Conservation (phyloP, 2,113 vertebrate genomes). For the Eublepharis macularius region DNA sequence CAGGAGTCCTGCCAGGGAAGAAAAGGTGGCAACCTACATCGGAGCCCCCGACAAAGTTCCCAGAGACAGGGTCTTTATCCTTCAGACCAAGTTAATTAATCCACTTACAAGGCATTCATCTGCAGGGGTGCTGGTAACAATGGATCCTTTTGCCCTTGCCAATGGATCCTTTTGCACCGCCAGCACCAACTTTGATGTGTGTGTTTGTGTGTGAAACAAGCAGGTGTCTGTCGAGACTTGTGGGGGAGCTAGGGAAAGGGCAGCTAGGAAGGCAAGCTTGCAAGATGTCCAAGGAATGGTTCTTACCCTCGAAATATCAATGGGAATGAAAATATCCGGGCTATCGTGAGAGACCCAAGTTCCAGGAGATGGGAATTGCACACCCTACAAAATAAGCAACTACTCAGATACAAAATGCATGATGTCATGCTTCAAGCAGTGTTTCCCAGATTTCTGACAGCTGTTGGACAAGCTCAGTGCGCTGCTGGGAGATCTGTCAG, state of each 20-base stretch:
- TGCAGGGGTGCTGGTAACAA: not conserved
- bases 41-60: not conserved
- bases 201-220: not conserved
- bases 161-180: not conserved
- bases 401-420: no score
- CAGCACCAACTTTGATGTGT: not conserved
- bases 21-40: not conserved
- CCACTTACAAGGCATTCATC: conserved; percentile 9
- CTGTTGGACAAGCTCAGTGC: no score
- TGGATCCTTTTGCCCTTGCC: not conserved
- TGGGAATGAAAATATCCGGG: not conserved
- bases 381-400: no score
- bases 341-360: not conserved
- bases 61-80: not conserved
- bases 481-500: no score
- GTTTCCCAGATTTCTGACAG: no score
- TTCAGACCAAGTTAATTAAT: conserved; percentile 12
- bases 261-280: not conserved
- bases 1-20: not conserved
- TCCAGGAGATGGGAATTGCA: not conserved
- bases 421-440: no score
- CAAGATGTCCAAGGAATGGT: not conserved
- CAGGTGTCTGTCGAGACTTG: not conserved
- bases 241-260: not conserved
- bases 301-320: no score